These are phyloP conservation scores for Pseudochaenichthys georgianus DNA, from an alignment of 2,797 vertebrate genomes.

Conservation along the genomic window DNA sequence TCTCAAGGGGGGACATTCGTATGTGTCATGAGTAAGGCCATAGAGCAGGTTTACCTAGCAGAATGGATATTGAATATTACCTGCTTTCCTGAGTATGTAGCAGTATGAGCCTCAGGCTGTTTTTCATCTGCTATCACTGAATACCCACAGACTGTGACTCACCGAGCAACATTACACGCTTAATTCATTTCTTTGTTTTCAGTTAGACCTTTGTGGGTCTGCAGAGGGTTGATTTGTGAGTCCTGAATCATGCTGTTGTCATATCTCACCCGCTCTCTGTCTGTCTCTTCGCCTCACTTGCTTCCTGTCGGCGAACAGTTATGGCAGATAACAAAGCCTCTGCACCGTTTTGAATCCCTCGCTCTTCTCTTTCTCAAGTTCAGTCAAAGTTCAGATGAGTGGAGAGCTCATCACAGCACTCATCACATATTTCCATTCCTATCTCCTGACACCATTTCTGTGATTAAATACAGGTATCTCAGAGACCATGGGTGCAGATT, in stretches of 20 bases:
- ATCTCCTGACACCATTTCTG: neutral
- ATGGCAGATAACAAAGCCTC: constrained; percentile 49
- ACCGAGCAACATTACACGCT: constrained; percentile 42
- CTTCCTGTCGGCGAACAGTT: constrained; percentile 43
- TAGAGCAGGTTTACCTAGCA: neutral
- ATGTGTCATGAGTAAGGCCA: too few relatives aligned
- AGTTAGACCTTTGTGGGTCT: constrained; percentile 3
- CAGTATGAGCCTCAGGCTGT: constrained; percentile 39
- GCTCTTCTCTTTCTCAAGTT: constrained; percentile 38
- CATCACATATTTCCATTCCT: constrained; percentile 14
- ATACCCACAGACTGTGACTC: constrained; percentile 48
- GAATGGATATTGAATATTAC: constrained; percentile 8
- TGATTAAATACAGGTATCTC: neutral
- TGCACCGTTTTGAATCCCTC: constrained; percentile 27
- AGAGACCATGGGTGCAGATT: neutral
- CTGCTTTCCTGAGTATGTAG: neutral
- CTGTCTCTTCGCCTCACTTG: constrained; percentile 35
- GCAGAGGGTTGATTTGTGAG: constrained; percentile 11
- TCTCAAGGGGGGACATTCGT: too few relatives aligned
- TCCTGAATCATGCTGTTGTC: constrained; percentile 20
- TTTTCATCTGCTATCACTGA: constrained; percentile 45
- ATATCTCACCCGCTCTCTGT: constrained; percentile 14
- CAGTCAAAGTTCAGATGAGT: constrained; percentile 55
- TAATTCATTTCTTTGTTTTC: constrained; percentile 35
- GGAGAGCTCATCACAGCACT: neutral